A percentile compares a stretch with the other conserved stretches of the same genome.
phyloP scores from a whole-genome alignment of 2,113 vertebrate species.

The Enhydra lutris region DNA sequence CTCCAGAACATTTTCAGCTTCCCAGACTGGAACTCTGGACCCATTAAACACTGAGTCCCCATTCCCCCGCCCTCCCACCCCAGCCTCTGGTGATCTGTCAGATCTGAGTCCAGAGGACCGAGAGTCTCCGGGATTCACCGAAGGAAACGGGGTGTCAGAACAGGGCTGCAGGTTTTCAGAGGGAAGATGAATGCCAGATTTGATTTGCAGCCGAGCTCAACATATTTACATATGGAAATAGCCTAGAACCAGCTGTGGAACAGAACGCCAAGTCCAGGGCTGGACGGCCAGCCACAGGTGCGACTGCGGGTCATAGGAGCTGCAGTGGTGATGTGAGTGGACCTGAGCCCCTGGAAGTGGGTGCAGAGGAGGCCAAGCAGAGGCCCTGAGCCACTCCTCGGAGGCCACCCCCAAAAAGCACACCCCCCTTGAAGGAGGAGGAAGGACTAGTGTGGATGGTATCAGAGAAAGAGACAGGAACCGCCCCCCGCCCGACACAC shows the following conservation, averaged over 20 bases:
- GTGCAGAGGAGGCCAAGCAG: neutral
- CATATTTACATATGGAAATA: slow-evolving; percentile 28
- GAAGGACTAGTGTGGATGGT: neutral
- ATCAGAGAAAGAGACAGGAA: neutral
- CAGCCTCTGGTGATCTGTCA: neutral
- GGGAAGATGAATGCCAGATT: neutral
- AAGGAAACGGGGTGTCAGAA: neutral
- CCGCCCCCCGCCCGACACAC: no score
- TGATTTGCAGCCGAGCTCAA: neutral
- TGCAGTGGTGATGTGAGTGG: neutral
- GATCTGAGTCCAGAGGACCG: neutral
- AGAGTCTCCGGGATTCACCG: neutral
- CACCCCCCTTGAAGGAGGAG: neutral
- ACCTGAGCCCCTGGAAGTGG: neutral
- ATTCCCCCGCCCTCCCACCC: neutral
- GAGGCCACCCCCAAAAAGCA: neutral
- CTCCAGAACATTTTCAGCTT: neutral
- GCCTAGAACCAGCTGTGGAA: neutral
- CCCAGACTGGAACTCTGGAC: neutral
- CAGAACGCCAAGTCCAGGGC: neutral
- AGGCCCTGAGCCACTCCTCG: neutral
- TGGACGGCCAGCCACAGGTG: neutral
- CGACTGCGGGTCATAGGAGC: neutral
- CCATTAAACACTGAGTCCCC: neutral
- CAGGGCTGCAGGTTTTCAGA: neutral